Evolutionary conservation across 2,113 vertebrate species (phyloP).

Genomic region (Tachycineta bicolor): DNA sequence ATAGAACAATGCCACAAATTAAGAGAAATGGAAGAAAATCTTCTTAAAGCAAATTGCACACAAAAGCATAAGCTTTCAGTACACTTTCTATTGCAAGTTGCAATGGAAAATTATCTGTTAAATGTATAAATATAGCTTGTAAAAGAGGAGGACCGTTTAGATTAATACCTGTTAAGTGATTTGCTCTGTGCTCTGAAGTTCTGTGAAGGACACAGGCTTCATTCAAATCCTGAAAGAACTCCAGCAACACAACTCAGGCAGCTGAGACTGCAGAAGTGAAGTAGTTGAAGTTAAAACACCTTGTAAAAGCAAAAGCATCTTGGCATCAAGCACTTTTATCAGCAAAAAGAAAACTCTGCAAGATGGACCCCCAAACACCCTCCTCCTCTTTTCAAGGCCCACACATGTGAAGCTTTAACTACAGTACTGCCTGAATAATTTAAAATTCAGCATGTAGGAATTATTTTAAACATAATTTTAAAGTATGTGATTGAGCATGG

Average conservation of each 20-base stretch:
- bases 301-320: not conserved
- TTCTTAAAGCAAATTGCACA: conserved; percentile 18
- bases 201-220: not conserved
- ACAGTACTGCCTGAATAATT: not conserved
- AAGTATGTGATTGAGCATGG: not conserved
- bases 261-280: not conserved
- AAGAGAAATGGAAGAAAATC: conserved; percentile 31
- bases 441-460: not conserved
- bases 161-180: conserved; percentile 16
- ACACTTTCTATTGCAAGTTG: not conserved
- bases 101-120: not conserved
- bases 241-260: not conserved
- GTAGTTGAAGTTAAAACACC: not conserved
- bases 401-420: not conserved
- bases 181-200: not conserved
- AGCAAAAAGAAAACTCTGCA: not conserved
- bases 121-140: not conserved
- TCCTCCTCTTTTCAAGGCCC: not conserved
- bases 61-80: conserved; percentile 4
- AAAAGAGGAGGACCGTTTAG: not conserved
- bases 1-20: not conserved
- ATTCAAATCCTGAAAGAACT: not conserved
- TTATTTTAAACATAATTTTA: not conserved
- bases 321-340: not conserved
- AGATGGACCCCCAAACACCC: not conserved